Evolutionary conservation across 2,888 invertebrate species (phyloP).

Genomic region (Heteromurus nitidus): DNA sequence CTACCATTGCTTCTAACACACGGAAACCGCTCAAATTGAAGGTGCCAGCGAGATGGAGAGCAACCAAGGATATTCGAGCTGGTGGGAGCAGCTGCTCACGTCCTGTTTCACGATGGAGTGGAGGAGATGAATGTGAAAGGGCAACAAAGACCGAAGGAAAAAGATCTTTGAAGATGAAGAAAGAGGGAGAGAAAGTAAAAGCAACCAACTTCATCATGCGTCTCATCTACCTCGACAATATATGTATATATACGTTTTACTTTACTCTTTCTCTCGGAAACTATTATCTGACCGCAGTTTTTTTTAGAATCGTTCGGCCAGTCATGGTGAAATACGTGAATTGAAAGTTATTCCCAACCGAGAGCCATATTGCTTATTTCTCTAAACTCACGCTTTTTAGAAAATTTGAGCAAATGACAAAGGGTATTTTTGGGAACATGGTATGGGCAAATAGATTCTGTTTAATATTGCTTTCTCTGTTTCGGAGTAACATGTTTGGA

Average conservation of each 20-base stretch:
- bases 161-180: conserved; percentile 1
- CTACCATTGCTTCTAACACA: conserved; percentile 19
- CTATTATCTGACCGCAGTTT: conserved; percentile 20
- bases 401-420: no score
- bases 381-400: no score
- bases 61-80: neutral
- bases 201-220: conserved; percentile 1
- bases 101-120: neutral
- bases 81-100: neutral
- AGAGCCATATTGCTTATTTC: neutral
- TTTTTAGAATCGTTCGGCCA: neutral
- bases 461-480: neutral
- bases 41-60: conserved; percentile 12
- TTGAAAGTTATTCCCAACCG: conserved; percentile 7
- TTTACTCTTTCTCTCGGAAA: neutral
- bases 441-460: no score
- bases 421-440: no score
- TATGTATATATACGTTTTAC: no score
- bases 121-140: neutral
- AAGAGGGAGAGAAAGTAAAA: neutral
- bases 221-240: conserved; percentile 4
- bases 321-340: conserved; percentile 6
- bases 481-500: neutral
- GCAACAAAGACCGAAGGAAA: neutral
- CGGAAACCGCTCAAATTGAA: neutral